Evolutionary conservation across 1,140 invertebrate species (phyloP).

Genomic region (Drosophila kurseongensis): DNA sequence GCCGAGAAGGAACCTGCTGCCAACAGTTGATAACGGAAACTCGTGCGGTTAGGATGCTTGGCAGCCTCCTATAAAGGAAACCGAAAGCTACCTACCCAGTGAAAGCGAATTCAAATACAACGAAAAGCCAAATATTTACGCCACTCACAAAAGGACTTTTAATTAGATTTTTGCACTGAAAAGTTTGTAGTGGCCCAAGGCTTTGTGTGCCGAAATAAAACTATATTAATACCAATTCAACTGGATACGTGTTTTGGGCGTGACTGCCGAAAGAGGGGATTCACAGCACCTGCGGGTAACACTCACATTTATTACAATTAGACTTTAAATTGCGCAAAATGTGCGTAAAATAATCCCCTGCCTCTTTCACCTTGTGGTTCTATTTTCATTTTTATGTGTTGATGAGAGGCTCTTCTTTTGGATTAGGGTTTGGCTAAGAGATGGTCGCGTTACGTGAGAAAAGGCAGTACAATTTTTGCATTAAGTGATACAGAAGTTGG

Average conservation of each 20-base stretch:
- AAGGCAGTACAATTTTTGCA: too few relatives aligned
- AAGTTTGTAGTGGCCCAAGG: conserved; percentile 15
- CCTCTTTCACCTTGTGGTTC: not conserved
- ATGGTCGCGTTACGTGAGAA: not conserved
- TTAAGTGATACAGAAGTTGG: not conserved
- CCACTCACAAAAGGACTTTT: conserved; percentile 5
- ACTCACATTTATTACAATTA: conserved; percentile 60
- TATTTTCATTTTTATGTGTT: not conserved
- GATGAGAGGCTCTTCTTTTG: not conserved
- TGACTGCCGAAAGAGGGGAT: conserved; percentile 3
- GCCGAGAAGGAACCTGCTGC: conserved; percentile 32
- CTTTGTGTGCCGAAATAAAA: conserved; percentile 8
- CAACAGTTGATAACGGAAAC: conserved; percentile 73
- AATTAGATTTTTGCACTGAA: conserved; percentile 37
- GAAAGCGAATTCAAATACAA: conserved; percentile 11
- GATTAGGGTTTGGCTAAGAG: conserved; percentile 5
- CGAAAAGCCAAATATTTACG: not conserved
- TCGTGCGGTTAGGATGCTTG: conserved; percentile 57
- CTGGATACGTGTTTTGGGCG: not conserved
- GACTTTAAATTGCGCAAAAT: conserved; percentile 2
- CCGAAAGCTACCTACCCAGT: not conserved
- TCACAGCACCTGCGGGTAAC: conserved; percentile 58
- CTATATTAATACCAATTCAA: conserved; percentile 24
- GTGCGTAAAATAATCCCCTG: not conserved
- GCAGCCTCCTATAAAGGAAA: conserved; percentile 2